phyloP scores from a whole-genome alignment of 2,113 vertebrate species.

The Salvator merianae region DNA sequence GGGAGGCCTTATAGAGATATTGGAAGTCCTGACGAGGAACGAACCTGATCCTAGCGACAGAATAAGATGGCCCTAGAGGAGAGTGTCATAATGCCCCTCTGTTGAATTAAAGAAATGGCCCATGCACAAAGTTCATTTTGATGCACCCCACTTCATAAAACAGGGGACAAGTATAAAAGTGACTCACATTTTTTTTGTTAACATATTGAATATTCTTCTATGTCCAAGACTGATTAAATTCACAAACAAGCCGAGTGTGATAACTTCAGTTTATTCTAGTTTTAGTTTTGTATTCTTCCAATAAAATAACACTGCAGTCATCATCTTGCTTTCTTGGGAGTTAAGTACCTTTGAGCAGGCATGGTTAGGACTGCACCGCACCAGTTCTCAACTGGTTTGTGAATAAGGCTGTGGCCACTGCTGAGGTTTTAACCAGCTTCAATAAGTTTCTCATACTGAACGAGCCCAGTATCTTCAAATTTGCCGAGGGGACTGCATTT shows the following conservation, averaged over 20 bases:
- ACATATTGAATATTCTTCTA: neutral
- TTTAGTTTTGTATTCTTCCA: neutral
- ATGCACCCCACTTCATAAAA: neutral
- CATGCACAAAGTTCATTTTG: neutral
- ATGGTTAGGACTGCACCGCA: slow-evolving; percentile 1
- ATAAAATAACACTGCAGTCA: too few relatives aligned
- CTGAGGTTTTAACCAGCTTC: neutral
- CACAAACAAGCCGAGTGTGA: neutral
- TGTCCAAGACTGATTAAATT: neutral
- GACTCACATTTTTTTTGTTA: neutral
- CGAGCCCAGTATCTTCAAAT: too few relatives aligned
- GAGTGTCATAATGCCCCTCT: neutral
- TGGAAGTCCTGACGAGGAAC: neutral
- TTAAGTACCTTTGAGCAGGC: too few relatives aligned
- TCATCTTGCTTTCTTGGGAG: too few relatives aligned
- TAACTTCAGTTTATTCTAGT: neutral
- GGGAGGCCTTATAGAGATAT: neutral
- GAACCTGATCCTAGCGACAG: neutral
- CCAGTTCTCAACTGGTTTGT: neutral
- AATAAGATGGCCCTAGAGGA: neutral
- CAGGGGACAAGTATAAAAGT: neutral
- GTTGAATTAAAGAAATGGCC: too few relatives aligned
- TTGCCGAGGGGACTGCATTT: too few relatives aligned
- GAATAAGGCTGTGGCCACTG: too few relatives aligned
- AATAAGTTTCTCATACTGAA: too few relatives aligned